phyloP scores from a whole-genome alignment of 2,113 vertebrate species.

The Myrmecobius fasciatus region DNA sequence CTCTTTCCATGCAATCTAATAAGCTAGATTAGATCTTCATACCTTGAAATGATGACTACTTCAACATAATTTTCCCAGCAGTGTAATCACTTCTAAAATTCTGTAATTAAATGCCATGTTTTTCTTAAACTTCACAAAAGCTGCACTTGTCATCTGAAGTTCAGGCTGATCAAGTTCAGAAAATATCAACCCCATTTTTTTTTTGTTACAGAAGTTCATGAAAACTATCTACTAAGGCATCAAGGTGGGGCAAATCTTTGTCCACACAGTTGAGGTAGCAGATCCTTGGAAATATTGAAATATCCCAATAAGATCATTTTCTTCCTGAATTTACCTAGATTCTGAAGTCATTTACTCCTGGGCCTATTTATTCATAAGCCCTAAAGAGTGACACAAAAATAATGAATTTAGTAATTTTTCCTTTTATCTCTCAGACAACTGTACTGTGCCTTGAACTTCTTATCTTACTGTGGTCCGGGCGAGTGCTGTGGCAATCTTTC shows the following conservation, averaged over 20 bases:
- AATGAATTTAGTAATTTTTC: not conserved
- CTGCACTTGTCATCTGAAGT: not conserved
- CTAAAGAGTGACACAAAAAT: not conserved
- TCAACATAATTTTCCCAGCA: not conserved
- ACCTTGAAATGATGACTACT: not conserved
- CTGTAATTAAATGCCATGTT: not conserved
- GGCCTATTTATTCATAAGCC: not conserved
- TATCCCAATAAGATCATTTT: not conserved
- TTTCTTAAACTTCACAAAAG: not conserved
- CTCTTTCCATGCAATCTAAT: fast-evolving
- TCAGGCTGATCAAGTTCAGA: not conserved
- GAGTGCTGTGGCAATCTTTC: constrained; percentile 36
- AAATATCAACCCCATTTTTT: not conserved
- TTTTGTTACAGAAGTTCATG: not conserved
- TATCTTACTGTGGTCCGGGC: not conserved
- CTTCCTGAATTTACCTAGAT: not conserved
- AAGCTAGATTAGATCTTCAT: fast-evolving
- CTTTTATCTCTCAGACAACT: constrained; percentile 17
- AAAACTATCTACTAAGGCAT: not conserved
- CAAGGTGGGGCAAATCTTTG: not conserved
- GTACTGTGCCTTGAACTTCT: not conserved
- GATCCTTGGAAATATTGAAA: not conserved
- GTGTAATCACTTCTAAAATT: not conserved
- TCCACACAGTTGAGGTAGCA: too few species aligned
- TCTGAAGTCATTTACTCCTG: not conserved